Conservation (phyloP, 2,888 invertebrate species). For the Pecten maximus region DNA sequence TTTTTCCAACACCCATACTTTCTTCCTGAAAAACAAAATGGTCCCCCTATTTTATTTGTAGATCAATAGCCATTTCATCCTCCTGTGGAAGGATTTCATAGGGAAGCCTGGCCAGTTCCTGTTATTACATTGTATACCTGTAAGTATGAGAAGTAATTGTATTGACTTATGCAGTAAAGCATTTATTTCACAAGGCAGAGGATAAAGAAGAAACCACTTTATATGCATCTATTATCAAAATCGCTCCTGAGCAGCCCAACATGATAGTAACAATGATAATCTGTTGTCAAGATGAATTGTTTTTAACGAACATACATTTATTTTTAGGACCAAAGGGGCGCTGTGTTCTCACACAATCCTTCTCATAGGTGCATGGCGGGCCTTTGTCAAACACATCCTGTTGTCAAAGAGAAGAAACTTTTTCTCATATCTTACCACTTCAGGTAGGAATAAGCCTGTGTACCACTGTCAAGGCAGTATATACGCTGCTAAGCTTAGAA, state of each 20-base stretch:
- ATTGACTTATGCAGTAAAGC: no score
- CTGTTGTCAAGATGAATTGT: neutral
- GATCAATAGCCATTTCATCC: constrained; percentile 91
- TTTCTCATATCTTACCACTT: constrained; percentile 98
- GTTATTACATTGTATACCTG: constrained; percentile 98
- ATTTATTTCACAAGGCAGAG: no score
- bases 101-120: constrained; percentile 98
- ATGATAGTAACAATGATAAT: neutral
- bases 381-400: constrained; percentile 98
- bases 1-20: no score
- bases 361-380: constrained; percentile 98
- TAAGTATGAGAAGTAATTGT: no score
- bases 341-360: constrained; percentile 97
- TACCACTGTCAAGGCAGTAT: neutral
- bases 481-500: no score
- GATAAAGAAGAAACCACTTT: no score
- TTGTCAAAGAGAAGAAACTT: constrained; percentile 96
- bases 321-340: constrained; percentile 87
- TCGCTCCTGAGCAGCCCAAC: neutral
- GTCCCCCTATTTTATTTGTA: no score
- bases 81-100: constrained; percentile 94
- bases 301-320: neutral
- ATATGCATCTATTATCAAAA: no score
- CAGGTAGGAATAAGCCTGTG: constrained; percentile 86
- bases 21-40: no score